Percentiles rank a stretch among this genome's conserved stretches.
Evolutionary conservation across 1,140 invertebrate species (phyloP).

Genomic region (Idris sp.): DNA sequence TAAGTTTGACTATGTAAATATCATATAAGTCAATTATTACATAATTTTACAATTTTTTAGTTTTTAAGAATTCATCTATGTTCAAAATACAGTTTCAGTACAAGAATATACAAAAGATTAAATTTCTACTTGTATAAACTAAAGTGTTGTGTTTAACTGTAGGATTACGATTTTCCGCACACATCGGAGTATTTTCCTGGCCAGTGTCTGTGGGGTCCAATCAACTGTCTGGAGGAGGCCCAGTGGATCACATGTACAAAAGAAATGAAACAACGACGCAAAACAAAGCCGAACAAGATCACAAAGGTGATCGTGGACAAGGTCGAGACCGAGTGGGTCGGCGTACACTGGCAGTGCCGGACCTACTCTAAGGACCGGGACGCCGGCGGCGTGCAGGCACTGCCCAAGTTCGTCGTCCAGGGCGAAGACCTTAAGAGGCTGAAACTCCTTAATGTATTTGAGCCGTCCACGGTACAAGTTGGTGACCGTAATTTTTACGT

Average conservation of each 20-base stretch:
- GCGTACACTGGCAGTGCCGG: constrained; percentile 89
- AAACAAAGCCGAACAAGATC: constrained; percentile 80
- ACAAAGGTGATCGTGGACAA: constrained; percentile 82
- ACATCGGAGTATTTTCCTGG: constrained; percentile 86
- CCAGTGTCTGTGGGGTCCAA: constrained; percentile 85
- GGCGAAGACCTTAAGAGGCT: constrained; percentile 87
- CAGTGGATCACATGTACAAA: constrained; percentile 88
- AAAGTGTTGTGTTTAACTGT: no score
- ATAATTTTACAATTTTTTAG: no score
- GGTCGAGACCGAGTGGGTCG: constrained; percentile 81
- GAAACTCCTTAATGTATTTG: constrained; percentile 90
- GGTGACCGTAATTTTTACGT: constrained; percentile 88
- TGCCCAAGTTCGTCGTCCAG: constrained; percentile 84
- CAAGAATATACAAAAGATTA: no score
- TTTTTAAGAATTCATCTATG: no score
- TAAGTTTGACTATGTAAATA: no score
- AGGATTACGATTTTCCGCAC: constrained; percentile 82
- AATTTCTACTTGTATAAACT: no score
- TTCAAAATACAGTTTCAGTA: no score
- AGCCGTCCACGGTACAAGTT: constrained; percentile 92
- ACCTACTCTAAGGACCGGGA: constrained; percentile 83
- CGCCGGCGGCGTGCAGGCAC: constrained; percentile 79
- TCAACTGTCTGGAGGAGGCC: constrained; percentile 84
- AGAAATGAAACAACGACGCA: constrained; percentile 84
- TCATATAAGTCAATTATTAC: no score